Evolutionary conservation across 2,113 vertebrate genomes (phyloP), one percentile per base, ranked within the genome.

Genomic region (Albula glossodonta): DNA sequence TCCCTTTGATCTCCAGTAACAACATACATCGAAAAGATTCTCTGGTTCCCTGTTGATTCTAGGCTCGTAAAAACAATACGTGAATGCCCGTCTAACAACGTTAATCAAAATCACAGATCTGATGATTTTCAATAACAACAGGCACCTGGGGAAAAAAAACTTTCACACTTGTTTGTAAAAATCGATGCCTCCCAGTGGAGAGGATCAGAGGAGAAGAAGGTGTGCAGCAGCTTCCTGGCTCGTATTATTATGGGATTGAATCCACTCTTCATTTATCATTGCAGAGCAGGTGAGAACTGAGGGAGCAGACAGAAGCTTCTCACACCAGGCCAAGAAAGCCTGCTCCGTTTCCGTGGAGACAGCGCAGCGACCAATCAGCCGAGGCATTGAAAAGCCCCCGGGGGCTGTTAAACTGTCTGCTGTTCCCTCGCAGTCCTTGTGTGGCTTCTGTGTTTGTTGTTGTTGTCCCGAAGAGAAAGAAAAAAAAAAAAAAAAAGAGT

Each of bases 361-460:
- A 13, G 48, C 53, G 25, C 22, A 74, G 70, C 60, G 19, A 80
- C 22, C 11, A 53, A 81, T 66, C 10, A 31, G 53, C 12, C 0
- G 31, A 13, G 41, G 48, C 84, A 15, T 12, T 15, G 56, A 60
- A 66, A 82, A 53, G 84, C 48, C 31, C 31, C 60, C 60, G 60
- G 74, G 91, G 90, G 79, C 88, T 84, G 60, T 89, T 88, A 88
- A 90, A 82, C 89, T 88, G 90, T 83, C 81, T 25, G 50, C 86
- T 81, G 78, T 66, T 66, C 70, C 4, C 48, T 81, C 87, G 6
- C 85, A 79, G 86, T 88, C 91, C 92, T 88, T 93, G 92, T 92
- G 90, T 93, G 91, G 92, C 92, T 91, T 91, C 87, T 91, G 91
- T 94, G 91, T 94, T 93, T 93, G 92, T 94, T 94, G 89, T 93